phyloP scores from a whole-genome alignment of 2,888 invertebrate genomes.

The Dysmachus trigonus region DNA sequence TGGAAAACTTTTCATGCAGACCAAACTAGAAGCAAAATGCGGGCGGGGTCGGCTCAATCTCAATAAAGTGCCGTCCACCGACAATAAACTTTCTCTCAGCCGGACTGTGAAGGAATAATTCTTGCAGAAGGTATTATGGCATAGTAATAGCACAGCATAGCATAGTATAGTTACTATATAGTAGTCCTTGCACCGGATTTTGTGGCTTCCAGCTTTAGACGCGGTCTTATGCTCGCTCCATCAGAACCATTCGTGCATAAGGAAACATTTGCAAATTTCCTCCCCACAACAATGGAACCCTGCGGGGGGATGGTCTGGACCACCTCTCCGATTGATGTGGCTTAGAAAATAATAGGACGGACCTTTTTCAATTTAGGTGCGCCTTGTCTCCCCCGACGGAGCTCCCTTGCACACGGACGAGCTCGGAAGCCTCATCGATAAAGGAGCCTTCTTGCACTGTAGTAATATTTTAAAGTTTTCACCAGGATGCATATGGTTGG shows the following conservation, averaged over 20 bases:
- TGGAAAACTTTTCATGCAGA: not conserved
- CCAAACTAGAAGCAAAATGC: not conserved
- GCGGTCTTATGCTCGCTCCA: not conserved
- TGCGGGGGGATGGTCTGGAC: not conserved
- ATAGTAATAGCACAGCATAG: no score
- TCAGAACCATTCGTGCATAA: not conserved
- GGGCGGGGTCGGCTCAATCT: not conserved
- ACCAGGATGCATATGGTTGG: not conserved
- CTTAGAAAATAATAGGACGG: not conserved
- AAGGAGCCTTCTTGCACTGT: not conserved
- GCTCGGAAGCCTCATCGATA: not conserved
- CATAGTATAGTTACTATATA: no score
- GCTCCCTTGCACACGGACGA: not conserved
- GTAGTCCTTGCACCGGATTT: not conserved
- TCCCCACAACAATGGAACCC: not conserved
- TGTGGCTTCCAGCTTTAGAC: slow-evolving; percentile 10
- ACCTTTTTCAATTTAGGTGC: slow-evolving; percentile 17
- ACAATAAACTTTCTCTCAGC: not conserved
- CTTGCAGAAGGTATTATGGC: not conserved
- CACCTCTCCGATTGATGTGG: not conserved
- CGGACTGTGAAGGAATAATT: not conserved
- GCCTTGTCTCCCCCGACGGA: not conserved
- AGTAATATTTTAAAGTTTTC: slow-evolving; percentile 2
- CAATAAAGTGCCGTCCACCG: not conserved
- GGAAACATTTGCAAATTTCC: slow-evolving; percentile 10